phyloP scores from a whole-genome alignment of 2,888 invertebrate genomes.

The Melanophora roralis region DNA sequence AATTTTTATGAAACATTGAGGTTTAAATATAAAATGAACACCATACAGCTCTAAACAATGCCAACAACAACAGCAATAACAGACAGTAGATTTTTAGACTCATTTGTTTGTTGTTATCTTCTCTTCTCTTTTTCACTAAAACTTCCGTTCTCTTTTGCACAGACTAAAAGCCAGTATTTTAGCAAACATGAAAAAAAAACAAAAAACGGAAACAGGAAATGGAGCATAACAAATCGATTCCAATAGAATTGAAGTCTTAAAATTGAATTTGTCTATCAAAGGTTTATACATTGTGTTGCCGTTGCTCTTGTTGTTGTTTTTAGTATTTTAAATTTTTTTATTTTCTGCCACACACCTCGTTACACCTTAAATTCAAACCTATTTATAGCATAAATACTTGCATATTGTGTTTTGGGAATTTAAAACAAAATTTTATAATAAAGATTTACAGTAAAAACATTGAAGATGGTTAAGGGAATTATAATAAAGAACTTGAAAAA shows the following conservation, averaged over 20 bases:
- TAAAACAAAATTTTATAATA: conserved; percentile 15
- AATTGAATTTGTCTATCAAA: conserved; percentile 62
- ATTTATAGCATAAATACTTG: too few species aligned
- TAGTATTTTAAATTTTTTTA: neutral
- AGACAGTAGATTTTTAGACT: neutral
- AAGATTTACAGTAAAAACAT: too few species aligned
- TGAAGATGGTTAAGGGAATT: too few species aligned
- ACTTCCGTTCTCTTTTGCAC: neutral
- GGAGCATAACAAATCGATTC: conserved; percentile 62
- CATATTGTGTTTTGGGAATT: conserved; percentile 28
- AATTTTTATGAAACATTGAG: conserved; percentile 41
- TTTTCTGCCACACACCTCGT: neutral
- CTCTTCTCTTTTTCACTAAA: neutral
- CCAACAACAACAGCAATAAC: neutral
- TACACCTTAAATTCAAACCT: conserved; percentile 6
- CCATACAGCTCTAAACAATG: conserved; percentile 7
- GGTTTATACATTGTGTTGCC: conserved; percentile 23
- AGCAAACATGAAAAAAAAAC: neutral
- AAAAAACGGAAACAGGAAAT: conserved; percentile 48
- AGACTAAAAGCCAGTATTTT: neutral
- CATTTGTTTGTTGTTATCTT: neutral
- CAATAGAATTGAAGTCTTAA: conserved; percentile 55
- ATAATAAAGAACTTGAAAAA: too few species aligned
- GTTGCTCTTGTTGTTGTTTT: neutral
- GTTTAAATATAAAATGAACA: conserved; percentile 49